Percentiles rank a stretch among this genome's conserved stretches.
phyloP scores from a whole-genome alignment of 2,797 vertebrate species.

The Malacoraja senta region DNA sequence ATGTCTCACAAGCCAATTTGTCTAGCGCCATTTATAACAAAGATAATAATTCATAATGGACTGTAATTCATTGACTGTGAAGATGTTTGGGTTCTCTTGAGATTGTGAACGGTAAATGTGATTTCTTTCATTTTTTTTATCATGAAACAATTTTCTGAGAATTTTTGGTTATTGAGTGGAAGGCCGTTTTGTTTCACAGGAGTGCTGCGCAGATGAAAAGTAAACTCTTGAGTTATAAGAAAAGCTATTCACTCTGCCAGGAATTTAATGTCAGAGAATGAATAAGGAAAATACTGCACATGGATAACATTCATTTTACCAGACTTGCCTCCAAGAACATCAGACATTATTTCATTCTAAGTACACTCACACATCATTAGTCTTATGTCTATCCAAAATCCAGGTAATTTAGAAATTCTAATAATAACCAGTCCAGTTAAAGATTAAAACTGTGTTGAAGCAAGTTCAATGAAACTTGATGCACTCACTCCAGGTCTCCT shows the following conservation, averaged over 20 bases:
- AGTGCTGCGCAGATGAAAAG: background rate
- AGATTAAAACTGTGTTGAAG: background rate
- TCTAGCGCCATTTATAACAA: background rate
- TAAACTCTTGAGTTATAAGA: background rate
- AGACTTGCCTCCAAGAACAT: background rate
- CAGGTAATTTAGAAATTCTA: conserved; percentile 10
- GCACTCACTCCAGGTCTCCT: background rate
- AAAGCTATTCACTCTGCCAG: background rate
- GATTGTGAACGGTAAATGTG: background rate
- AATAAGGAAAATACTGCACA: background rate
- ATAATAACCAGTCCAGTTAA: background rate
- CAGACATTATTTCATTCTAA: conserved; percentile 17
- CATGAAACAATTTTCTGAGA: background rate
- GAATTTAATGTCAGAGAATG: background rate
- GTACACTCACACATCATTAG: conserved; percentile 25
- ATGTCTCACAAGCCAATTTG: background rate
- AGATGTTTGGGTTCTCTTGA: background rate
- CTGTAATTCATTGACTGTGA: background rate
- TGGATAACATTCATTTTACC: background rate
- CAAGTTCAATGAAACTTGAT: background rate
- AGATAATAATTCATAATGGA: background rate
- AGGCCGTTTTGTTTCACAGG: background rate
- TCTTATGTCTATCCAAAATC: conserved; percentile 8
- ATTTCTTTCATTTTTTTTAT: background rate
- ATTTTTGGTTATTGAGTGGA: background rate